Evolutionary conservation across 2,888 invertebrate species (phyloP), one percentile per base, ranked within the genome.

Genomic region (Ditula angustiorana): DNA sequence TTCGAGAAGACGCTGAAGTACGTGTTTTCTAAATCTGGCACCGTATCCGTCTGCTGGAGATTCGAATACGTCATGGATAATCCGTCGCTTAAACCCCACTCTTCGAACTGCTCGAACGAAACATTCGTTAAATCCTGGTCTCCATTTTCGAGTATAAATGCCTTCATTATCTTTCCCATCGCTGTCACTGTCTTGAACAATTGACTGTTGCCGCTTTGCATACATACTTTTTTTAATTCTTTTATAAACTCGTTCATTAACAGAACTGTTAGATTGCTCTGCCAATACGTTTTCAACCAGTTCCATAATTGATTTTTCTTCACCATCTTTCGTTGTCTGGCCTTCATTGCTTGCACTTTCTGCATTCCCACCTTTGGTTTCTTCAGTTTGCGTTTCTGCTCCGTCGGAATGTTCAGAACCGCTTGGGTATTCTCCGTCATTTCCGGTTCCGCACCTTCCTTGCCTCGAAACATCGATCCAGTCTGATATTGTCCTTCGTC

Each of bases 61-160:
- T 16, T 59, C 59, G 35, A 35, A 59, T n/a, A 59, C 23, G 35
- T 47, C 46, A 13, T 59, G 59, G 49, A 59, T 47, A 49, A 59
- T 59, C 49, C 59, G 7, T 13, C 59, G 49, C 13, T 35, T 46
- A n/a, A 59, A 49, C 10, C 59, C 59, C 59, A 59, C 59, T 5
- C 28, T 13, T 5, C 49, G 49, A 26, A 49, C 16, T n/a, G 26
- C 49, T 49, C 28, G 49, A 49, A 28, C 1, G 49, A 49, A 2
- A 49, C 28, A 7, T 5, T 49, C 28, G 16, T 49, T 5, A 16
- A 49, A 49, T 13, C 28, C 7, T 28, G n/a, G n/a, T n/a, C n/a
- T n/a, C 26, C 7, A 2, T 7, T 7, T 30, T 30, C 30, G 2
- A 2, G 30, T 5, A 30, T 30, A 2, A 30, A 2, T 2, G 1